Evolutionary conservation across 2,797 vertebrate species (phyloP).

Genomic region (Sebastolobus altivelis): DNA sequence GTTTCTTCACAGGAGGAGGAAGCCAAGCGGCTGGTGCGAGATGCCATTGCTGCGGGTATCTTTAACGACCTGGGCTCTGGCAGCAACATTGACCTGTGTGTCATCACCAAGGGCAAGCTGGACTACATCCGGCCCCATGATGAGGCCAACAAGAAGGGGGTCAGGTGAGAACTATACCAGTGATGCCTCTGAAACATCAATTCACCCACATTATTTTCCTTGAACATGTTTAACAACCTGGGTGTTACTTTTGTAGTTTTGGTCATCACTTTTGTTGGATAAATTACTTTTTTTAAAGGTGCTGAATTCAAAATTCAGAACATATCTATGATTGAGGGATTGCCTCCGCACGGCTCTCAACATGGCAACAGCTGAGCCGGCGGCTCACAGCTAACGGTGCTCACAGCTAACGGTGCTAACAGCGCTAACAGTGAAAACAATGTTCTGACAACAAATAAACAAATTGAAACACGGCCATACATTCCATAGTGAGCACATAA

Average conservation of each 20-base stretch:
- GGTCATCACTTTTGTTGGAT: neutral
- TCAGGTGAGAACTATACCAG: constrained; percentile 84
- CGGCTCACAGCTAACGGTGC: too few relatives aligned
- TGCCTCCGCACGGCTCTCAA: neutral
- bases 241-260: neutral
- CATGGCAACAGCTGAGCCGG: neutral
- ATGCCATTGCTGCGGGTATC: constrained; percentile 95
- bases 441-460: too few relatives aligned
- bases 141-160: constrained; percentile 93
- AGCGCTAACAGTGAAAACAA: too few relatives aligned
- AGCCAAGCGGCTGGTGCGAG: constrained; percentile 92
- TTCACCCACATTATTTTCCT: neutral
- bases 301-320: neutral
- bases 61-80: constrained; percentile 97
- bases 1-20: constrained; percentile 88
- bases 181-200: neutral
- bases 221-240: neutral
- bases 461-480: too few relatives aligned
- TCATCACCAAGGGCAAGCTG: constrained; percentile 93
- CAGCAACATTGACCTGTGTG: constrained; percentile 96
- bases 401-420: too few relatives aligned
- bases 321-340: neutral
- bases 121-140: constrained; percentile 94
- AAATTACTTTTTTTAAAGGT: neutral
- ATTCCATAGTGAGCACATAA: too few relatives aligned